A percentile compares a stretch with the other conserved stretches of the same genome.
Conservation (phyloP, 1,140 invertebrate genomes). For the Dufourea novaeangliae region DNA sequence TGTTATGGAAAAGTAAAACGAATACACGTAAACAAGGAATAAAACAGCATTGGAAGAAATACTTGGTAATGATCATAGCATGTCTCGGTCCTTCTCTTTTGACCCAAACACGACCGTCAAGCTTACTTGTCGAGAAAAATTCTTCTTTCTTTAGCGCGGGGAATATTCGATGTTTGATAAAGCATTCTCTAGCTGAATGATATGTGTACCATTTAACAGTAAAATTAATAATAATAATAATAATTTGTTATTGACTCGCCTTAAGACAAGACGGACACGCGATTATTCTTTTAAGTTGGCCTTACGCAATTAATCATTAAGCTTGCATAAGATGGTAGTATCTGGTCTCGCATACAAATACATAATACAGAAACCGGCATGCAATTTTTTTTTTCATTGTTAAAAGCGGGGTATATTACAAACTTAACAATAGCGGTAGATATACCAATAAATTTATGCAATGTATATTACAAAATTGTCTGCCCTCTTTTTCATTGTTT, state of each 20-base stretch:
- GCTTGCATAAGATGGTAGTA: conserved; percentile 43
- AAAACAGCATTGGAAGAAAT: conserved; percentile 52
- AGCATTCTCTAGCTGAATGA: conserved; percentile 46
- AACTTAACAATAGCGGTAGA: conserved; percentile 60
- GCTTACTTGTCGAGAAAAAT: conserved; percentile 9
- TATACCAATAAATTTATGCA: conserved; percentile 69
- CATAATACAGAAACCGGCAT: conserved; percentile 61
- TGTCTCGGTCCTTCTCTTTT: not conserved
- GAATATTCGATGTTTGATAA: conserved; percentile 63
- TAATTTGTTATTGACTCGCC: conserved; percentile 41
- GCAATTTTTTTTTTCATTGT: conserved; percentile 34
- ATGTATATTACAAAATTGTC: conserved; percentile 70
- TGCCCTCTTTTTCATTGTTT: conserved; percentile 27
- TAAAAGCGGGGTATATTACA: conserved; percentile 60
- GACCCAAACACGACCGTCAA: conserved; percentile 2
- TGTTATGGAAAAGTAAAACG: conserved; percentile 46
- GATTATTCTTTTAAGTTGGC: conserved; percentile 34
- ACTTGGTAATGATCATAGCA: conserved; percentile 39
- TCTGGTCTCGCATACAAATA: conserved; percentile 59
- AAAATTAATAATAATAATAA: conserved; percentile 31
- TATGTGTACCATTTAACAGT: conserved; percentile 60
- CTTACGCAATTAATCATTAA: conserved; percentile 38
- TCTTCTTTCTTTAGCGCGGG: conserved; percentile 19
- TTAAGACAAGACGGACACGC: conserved; percentile 35
- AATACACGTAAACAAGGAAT: conserved; percentile 30